Base-by-base conservation (phyloP, 2,113 vertebrate genomes). In the Microtus pennsylvanicus region DNA sequence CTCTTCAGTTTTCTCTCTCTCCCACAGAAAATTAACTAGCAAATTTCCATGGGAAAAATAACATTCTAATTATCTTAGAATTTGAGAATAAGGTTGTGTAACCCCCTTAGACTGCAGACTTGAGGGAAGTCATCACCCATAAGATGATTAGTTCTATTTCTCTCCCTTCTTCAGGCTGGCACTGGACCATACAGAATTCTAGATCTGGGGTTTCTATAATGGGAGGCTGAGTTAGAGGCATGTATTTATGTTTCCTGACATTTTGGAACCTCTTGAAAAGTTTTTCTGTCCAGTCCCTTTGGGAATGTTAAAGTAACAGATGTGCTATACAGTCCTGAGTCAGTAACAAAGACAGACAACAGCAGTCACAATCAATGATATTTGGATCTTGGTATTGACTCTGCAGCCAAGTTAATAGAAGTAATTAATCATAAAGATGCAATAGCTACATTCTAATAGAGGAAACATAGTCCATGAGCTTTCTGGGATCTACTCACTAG, bases 331-430 rank as follows among this genome's bases (percentile, higher is more conserved):
- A 52, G 75, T 3, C 74, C 52, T 45, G 17, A 28, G 21, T 75
- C 28, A 58, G 38, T 47, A 67, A 38, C n/a, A 52, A 78, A 26
- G 50, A 55, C 9, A 33, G 8, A 8, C 0, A 35, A 4, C 2
- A 26, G 16, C 6, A 58, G 38, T 74, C 61, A 50, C 0, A 24
- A 4, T 2, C 14, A 9, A 1, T 7, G 72, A 1, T 19, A 33
- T 30, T 3, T 58, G 45, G 17, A 74, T 42, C 9, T 42, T 38
- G 24, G 7, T 72, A 50, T 17, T 70, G 77, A 38, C 82, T 87
- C 5, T 86, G 10, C 28, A 7, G 45, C 35, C 2, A 42, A 16
- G 33, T 58, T 35, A 76, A 65, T 38, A 24, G 33, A 90, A 38
- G 45, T 28, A 42, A 24, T n/a, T n/a, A 35, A 78, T 21, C 4